Evolutionary conservation across 2,888 invertebrate species (phyloP).

Genomic region (Silvanus unidentatus): DNA sequence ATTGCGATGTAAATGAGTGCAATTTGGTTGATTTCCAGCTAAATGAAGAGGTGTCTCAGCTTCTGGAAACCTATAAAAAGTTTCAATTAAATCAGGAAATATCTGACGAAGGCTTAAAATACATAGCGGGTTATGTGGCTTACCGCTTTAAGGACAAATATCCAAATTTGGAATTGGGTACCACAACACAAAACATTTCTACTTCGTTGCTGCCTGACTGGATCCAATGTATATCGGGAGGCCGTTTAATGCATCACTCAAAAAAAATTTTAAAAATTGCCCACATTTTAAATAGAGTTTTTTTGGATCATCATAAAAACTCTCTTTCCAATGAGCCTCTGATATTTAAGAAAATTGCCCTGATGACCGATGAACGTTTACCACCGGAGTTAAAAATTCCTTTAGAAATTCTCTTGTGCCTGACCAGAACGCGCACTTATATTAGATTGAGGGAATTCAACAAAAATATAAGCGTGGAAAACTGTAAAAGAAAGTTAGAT

Average conservation of each 20-base stretch:
- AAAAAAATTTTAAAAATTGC: constrained; percentile 8
- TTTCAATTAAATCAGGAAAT: constrained; percentile 11
- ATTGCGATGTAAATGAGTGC: not conserved
- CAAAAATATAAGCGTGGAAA: constrained; percentile 13
- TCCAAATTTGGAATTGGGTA: constrained; percentile 8
- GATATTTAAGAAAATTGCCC: constrained; percentile 10
- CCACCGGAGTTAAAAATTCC: constrained; percentile 5
- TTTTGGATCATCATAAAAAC: constrained; percentile 8
- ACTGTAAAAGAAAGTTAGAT: constrained; percentile 10
- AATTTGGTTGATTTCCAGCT: no score
- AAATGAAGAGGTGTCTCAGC: constrained; percentile 1
- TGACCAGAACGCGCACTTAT: constrained; percentile 12
- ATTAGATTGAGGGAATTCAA: constrained; percentile 12
- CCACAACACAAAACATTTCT: constrained; percentile 1
- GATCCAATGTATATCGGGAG: constrained; percentile 9
- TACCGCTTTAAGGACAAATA: constrained; percentile 14
- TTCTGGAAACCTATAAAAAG: constrained; percentile 9
- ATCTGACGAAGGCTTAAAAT: constrained; percentile 7
- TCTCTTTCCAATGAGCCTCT: constrained; percentile 9
- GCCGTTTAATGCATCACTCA: constrained; percentile 9
- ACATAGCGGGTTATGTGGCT: constrained; percentile 12
- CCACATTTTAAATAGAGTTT: constrained; percentile 7
- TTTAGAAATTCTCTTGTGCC: constrained; percentile 10
- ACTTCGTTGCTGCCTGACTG: constrained; percentile 3
- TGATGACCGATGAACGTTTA: constrained; percentile 2